Evolutionary conservation across 2,888 invertebrate genomes (phyloP), one percentile per base, ranked within the genome.

Genomic region (Oscheius sp.): DNA sequence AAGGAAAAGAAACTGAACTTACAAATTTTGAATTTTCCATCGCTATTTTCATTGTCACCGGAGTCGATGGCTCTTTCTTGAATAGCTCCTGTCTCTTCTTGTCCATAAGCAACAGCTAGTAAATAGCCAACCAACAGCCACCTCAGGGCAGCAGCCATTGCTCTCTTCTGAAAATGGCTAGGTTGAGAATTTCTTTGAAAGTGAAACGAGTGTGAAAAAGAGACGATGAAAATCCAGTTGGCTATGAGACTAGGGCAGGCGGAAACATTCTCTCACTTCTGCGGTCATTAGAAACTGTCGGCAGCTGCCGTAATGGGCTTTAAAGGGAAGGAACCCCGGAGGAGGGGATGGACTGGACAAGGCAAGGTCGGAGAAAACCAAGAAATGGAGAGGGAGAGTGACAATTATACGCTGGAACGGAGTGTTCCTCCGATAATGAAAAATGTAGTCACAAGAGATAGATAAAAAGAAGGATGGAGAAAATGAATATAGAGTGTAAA

Each of bases 21-120:
- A 74, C 74, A 75, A 45, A 75, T 68, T 67, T 75, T 75, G 62
- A 75, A 75, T 44, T 75, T 72, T 20, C 72, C 72, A 26, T 59
- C 56, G 44, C 41, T 67, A n/a, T 63, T 61, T 38, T 67, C 63
- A 36, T 41, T 51, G 44, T 54, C 26, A 17, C 51, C 45, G 33
- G 66, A 54, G 24, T 45, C 54, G 32, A 66, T 66, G 12, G 66
- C 66, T 26, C 66, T 32, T 12, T 41, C 28, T 44, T 66, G 30
- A 56, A 66, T 66, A 22, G 56, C 56, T 24, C 51, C 56, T 26
- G 17, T 26, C 20, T 32, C 54, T 45, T 66, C 66, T 24, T 66
- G 66, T 12, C 30, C n/a, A n/a, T 22, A 28, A 5, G 56, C 66
- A 28, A 45, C 20, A 22, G 41, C 56, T 5, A 45, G 44, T 6